Evolutionary conservation across 2,797 vertebrate species (phyloP), one percentile per base, ranked within the genome.

Genomic region (Urocyon cinereoargenteus): DNA sequence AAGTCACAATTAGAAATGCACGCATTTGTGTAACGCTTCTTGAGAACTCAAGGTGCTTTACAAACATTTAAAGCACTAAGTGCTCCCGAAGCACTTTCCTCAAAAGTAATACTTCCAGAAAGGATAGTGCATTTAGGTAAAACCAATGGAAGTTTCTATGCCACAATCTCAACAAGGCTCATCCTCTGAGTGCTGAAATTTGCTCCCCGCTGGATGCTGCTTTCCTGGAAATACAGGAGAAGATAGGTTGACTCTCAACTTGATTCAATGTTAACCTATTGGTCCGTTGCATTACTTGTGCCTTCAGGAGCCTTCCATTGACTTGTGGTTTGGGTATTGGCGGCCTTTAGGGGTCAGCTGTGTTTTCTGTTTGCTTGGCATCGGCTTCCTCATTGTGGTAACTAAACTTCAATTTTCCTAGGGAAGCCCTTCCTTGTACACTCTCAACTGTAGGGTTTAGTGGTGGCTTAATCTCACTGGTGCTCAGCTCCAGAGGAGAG

Each of bases 281-380:
- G 40, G 61, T 62, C 64, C 92, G 31, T 68, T 86, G 22, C 62
- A 51, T 88, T 61, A 40, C 64, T 19, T 87, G 31, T 93, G 62
- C 53, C 87, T 90, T 16, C 12, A 78, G 49, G 66, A 89, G 66
- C 21, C 85, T 94, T 73, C 40, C 1, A 1, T 70, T 31, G 36
- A 12, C 51, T 83, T 81, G 36, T 68, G 77, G 51, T 86, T 86
- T 84, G n/a, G 53, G 61, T 73, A 15, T 66, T 24, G 15, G 86
- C 75, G 57, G 78, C 57, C 83, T 66, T 19, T 55, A 91, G 70
- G 62, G n/a, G 53, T 96, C 96, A 96, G 88, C 57, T 96, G 66
- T 79, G 90, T 28, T 90, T 96, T 96, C 82, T 94, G 11, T 95
- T 94, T 90, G 45, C n/a, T 93, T 14, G 6, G 78, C 86, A 94